Evolutionary conservation across 2,113 vertebrate species (phyloP).

Genomic region (Phycodurus eques): DNA sequence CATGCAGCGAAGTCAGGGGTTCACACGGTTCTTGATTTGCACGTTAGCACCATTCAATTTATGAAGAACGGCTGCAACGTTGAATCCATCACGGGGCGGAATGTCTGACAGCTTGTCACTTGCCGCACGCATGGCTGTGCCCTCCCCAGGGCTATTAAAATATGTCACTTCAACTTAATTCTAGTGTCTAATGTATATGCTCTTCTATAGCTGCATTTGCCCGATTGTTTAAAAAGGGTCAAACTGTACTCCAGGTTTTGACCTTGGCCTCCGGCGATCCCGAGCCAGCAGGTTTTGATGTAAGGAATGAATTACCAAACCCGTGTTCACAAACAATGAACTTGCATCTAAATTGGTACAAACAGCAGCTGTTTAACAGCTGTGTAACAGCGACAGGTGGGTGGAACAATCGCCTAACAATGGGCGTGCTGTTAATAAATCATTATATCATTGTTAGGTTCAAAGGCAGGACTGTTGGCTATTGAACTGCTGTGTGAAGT

Average conservation of each 20-base stretch:
- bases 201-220: constrained; percentile 21
- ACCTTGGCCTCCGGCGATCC: not conserved
- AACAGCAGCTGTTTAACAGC: constrained; percentile 75
- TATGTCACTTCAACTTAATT: constrained; percentile 48
- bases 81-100: constrained; percentile 32
- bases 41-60: constrained; percentile 67
- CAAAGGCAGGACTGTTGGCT: constrained; percentile 49
- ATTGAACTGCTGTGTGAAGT: constrained; percentile 58
- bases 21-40: constrained; percentile 51
- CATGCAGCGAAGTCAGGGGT: constrained; percentile 42
- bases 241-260: not conserved
- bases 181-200: not conserved
- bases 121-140: constrained; percentile 24
- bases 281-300: constrained; percentile 25
- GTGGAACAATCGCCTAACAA: constrained; percentile 39
- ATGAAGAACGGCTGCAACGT: constrained; percentile 56
- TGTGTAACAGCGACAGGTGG: constrained; percentile 57
- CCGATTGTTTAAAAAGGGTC: constrained; percentile 40
- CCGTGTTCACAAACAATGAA: constrained; percentile 73
- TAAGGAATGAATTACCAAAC: constrained; percentile 73
- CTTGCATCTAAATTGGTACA: constrained; percentile 70
- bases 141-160: constrained; percentile 38
- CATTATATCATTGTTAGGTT: constrained; percentile 58
- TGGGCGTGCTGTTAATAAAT: constrained; percentile 64
- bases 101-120: constrained; percentile 53